Conservation (phyloP, 2,888 invertebrate species). For the Lepidocyrtinus sp. region DNA sequence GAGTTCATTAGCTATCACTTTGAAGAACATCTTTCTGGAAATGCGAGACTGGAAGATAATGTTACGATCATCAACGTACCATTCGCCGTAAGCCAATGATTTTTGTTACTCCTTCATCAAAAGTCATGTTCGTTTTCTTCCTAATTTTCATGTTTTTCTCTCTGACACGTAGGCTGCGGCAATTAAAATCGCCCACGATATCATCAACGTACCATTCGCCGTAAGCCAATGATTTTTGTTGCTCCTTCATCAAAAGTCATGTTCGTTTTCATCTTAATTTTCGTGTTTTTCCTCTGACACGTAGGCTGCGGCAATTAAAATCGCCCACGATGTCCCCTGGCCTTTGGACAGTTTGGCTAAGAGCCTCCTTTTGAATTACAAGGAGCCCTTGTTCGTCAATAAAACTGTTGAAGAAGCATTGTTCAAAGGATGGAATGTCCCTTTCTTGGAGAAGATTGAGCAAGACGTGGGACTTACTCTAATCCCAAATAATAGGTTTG, state of each 20-base stretch:
- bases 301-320: conserved; percentile 25
- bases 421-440: conserved; percentile 38
- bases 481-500: background rate
- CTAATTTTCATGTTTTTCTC: too few species aligned
- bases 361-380: background rate
- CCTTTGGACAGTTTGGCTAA: background rate
- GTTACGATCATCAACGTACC: conserved; percentile 31
- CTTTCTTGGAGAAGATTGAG: conserved; percentile 31
- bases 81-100: conserved; percentile 1
- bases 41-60: background rate
- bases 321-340: conserved; percentile 11
- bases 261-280: too few species aligned
- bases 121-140: too few species aligned
- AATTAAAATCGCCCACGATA: conserved; percentile 1
- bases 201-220: conserved; percentile 29
- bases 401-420: conserved; percentile 26
- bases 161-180: conserved; percentile 28
- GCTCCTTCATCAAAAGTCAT: too few species aligned
- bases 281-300: too few species aligned
- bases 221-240: too few species aligned
- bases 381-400: conserved; percentile 24
- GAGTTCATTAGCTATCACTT: conserved; percentile 28
- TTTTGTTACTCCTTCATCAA: too few species aligned
- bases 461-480: conserved; percentile 15
- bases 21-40: background rate